Base-by-base conservation (phyloP, 2,888 invertebrate species). In the Cheiracanthium punctorium region DNA sequence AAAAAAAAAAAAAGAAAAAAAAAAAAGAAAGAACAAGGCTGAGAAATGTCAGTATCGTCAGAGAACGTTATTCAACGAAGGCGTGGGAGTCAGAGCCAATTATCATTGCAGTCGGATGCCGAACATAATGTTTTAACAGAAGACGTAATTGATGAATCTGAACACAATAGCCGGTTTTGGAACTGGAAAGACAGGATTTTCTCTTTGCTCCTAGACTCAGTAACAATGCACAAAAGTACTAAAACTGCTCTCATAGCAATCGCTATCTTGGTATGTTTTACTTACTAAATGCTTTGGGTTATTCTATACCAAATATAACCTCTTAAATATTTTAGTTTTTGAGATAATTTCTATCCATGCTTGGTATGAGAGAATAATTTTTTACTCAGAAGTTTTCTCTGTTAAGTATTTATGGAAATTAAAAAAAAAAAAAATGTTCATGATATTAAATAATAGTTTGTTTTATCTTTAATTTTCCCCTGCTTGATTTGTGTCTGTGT, bases 211-310 rank as follows among this genome's bases (percentile, higher is more conserved):
- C 10, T 12, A 4, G 7, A 33, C 30, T 2, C n/a, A 28, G 20
- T 58, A 67, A 73, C n/a, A 14, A 84, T 84, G 84, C 64, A 84
- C 20, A 77, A 48, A 17, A 84, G 84, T 20, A 67, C 73, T 0
- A 64, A 58, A 72, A 84, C 69, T n/a, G 77, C 72, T 17, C 69
- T 84, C 7, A 73, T 84, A n/a, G 84, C 72, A n/a, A 29, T 84
- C 5, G 69, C 73, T 43, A 58, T 84, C 37, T 67, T 84, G 52
- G 84, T 84, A 33, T 58, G 30, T 64, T 74, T 48, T 71, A 12
- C 5, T 37, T 41, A n/a, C n/a, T n/a, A n/a, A 5, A 32, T 10
- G 12, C 14, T n/a, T 37, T 24, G 10, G 17, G n/a, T 17, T 37
- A 70, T 70, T 33, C 24, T 1, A 32, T 1, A 7, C 17, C 14